Percentiles rank a stretch among this genome's conserved stretches.
Evolutionary conservation across 2,797 vertebrate species (phyloP).

Genomic region (Megalops cyprinoides): DNA sequence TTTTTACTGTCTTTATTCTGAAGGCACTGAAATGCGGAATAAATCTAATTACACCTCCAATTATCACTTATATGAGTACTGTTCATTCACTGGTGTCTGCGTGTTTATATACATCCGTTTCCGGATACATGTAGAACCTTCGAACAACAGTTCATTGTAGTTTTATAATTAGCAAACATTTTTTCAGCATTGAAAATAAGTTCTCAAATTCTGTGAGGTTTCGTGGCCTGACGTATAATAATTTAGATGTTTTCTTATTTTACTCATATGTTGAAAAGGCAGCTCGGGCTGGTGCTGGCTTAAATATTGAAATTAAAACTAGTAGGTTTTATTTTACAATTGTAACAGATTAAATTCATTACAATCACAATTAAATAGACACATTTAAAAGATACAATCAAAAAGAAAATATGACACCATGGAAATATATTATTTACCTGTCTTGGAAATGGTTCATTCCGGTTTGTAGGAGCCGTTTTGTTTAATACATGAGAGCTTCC

Average conservation of each 20-base stretch:
- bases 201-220: no score
- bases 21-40: background rate
- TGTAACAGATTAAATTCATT: conserved; percentile 24
- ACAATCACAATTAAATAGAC: no score
- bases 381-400: no score
- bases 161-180: no score
- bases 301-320: background rate
- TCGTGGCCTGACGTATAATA: no score
- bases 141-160: background rate
- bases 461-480: background rate
- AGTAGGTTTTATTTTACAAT: background rate
- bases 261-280: no score
- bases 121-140: background rate
- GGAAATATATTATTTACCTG: background rate
- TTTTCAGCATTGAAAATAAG: no score
- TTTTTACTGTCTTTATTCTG: background rate
- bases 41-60: background rate
- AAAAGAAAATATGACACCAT: no score
- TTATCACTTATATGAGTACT: background rate
- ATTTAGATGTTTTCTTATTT: no score
- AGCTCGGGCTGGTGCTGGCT: no score
- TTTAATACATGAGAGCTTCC: conserved; percentile 29
- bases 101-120: background rate
- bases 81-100: background rate
- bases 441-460: background rate